These are phyloP conservation scores for Pteropus alecto DNA, from an alignment of 2,113 vertebrate species.

Conservation along the genomic window DNA sequence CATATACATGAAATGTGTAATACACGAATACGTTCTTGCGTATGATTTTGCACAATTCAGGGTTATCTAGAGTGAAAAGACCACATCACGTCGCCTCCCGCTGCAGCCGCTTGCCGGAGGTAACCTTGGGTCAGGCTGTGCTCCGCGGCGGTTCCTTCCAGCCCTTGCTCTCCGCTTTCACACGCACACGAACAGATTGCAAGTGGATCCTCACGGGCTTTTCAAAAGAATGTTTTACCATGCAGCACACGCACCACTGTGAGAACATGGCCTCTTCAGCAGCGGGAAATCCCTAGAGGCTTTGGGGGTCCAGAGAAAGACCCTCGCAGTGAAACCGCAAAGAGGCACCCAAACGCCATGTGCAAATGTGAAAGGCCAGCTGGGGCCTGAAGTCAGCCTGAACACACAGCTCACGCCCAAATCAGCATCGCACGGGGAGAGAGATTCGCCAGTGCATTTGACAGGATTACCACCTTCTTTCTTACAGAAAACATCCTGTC, in stretches of 20 bases:
- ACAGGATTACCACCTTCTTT: neutral
- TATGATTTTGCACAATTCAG: neutral
- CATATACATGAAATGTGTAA: neutral
- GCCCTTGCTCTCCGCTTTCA: neutral
- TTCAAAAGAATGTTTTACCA: neutral
- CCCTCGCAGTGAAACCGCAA: neutral
- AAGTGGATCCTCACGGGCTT: neutral
- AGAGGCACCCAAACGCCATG: neutral
- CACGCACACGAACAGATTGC: neutral
- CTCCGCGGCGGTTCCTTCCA: neutral
- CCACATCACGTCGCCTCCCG: accelerated
- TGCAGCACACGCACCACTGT: neutral
- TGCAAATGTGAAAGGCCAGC: neutral
- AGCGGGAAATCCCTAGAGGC: neutral
- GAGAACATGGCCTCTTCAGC: neutral
- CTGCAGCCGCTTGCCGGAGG: neutral
- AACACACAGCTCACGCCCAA: neutral
- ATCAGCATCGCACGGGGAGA: neutral
- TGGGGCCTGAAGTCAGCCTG: neutral
- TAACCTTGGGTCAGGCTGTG: neutral
- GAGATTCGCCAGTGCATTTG: neutral
- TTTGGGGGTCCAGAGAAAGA: neutral
- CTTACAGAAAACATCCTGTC: neutral
- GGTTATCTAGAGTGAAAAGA: neutral
- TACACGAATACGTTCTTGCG: neutral